Evolutionary conservation across 2,888 invertebrate genomes (phyloP).

Genomic region (Papilio protenor): DNA sequence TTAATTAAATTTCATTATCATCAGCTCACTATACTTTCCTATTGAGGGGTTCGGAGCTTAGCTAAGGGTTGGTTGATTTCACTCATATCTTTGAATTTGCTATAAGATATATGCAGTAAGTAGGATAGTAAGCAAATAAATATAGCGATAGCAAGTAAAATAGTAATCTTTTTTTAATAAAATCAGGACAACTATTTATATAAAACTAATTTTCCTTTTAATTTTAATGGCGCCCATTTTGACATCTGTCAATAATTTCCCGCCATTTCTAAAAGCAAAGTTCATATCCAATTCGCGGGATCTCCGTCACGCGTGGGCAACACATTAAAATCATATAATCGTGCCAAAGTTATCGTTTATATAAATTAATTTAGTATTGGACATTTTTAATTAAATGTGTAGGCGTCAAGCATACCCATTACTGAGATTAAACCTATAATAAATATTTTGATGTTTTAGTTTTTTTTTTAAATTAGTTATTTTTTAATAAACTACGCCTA

Average conservation of each 20-base stretch:
- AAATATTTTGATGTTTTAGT: neutral
- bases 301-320: constrained; percentile 43
- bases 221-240: neutral
- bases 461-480: neutral
- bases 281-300: neutral
- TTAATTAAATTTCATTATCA: no score
- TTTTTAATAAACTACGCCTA: neutral
- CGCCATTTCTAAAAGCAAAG: neutral
- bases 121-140: no score
- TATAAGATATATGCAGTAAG: no score
- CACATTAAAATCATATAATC: constrained; percentile 64
- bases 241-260: constrained; percentile 17
- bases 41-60: no score
- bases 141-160: no score
- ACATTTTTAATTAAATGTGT: constrained; percentile 39
- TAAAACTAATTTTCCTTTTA: neutral
- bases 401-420: constrained; percentile 51
- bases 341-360: constrained; percentile 65
- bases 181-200: neutral
- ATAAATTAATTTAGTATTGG: constrained; percentile 65
- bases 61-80: no score
- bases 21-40: no score
- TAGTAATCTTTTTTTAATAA: neutral
- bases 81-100: no score
- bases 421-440: constrained; percentile 44